These are phyloP conservation scores for Saturnia pavonia DNA, from an alignment of 2,888 invertebrate species.

Conservation along the genomic window DNA sequence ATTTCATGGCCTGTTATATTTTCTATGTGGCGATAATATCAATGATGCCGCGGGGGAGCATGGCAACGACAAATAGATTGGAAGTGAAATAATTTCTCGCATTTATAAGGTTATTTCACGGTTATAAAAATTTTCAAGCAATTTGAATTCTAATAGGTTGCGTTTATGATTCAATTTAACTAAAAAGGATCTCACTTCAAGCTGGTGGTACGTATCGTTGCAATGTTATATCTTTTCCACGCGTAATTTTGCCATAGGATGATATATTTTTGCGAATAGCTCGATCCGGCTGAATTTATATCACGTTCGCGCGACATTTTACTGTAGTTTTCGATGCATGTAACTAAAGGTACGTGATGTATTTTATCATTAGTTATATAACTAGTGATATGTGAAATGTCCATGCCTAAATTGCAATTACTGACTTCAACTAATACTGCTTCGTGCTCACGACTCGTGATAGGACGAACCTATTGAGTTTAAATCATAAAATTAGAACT, in stretches of 20 bases:
- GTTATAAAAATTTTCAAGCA: neutral
- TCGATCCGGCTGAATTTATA: neutral
- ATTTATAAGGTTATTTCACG: neutral
- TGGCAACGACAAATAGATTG: neutral
- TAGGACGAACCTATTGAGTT: neutral
- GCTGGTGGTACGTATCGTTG: too few relatives aligned
- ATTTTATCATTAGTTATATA: neutral
- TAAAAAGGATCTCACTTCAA: too few relatives aligned
- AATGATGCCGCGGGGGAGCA: neutral
- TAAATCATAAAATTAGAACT: neutral
- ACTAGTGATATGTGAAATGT: neutral
- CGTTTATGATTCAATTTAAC: neutral
- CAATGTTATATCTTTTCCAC: neutral
- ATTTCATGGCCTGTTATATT: neutral
- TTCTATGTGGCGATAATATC: neutral
- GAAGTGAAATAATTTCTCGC: neutral
- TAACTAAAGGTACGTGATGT: neutral
- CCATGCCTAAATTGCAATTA: neutral
- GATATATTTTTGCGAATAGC: neutral
- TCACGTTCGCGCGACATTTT: neutral
- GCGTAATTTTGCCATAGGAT: neutral
- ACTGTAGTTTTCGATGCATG: neutral
- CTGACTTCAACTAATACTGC: neutral
- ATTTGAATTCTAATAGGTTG: neutral
- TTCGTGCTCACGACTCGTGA: neutral